Percentiles rank a stretch among this genome's conserved stretches.
phyloP scores from a whole-genome alignment of 53 echinoderm and acorn worm species.

The Echinometra lucunter region DNA sequence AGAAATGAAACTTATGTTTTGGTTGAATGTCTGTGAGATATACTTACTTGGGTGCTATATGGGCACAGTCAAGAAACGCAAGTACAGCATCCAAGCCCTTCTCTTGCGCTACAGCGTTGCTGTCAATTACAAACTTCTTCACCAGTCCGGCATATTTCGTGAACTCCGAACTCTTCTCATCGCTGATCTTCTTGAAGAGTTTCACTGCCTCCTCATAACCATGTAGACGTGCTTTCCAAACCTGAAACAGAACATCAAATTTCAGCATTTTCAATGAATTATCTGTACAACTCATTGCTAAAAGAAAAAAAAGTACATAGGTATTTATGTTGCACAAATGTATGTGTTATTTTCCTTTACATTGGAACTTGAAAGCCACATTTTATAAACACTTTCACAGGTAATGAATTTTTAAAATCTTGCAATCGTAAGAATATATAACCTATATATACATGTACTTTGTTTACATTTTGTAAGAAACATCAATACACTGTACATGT shows the following conservation, averaged over 20 bases:
- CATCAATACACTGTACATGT: too few species aligned
- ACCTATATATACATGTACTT: too few species aligned
- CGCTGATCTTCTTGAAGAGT: constrained; percentile 74
- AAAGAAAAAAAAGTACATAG: not conserved
- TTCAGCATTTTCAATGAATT: not conserved
- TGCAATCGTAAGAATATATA: too few species aligned
- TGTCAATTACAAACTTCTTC: constrained; percentile 97
- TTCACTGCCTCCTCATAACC: constrained; percentile 93
- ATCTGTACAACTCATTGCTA: not conserved
- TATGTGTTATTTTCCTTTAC: too few species aligned
- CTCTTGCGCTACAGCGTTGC: constrained; percentile 97
- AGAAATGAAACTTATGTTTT: too few species aligned
- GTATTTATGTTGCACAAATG: too few species aligned
- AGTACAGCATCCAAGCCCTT: constrained; percentile 94
- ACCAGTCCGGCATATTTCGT: constrained; percentile 89
- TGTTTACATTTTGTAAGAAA: too few species aligned
- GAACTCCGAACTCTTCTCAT: constrained; percentile 96
- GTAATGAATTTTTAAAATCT: too few species aligned
- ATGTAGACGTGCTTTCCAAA: constrained; percentile 94
- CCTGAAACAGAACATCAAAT: constrained; percentile 63
- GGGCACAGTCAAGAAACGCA: constrained; percentile 84
- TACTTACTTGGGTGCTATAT: constrained; percentile 90
- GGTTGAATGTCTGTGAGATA: too few species aligned
- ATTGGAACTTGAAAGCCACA: too few species aligned
- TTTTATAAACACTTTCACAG: too few species aligned